Evolutionary conservation across 92 coral and sea anemone species (phyloP).

Genomic region (Parazoanthus darwini): DNA sequence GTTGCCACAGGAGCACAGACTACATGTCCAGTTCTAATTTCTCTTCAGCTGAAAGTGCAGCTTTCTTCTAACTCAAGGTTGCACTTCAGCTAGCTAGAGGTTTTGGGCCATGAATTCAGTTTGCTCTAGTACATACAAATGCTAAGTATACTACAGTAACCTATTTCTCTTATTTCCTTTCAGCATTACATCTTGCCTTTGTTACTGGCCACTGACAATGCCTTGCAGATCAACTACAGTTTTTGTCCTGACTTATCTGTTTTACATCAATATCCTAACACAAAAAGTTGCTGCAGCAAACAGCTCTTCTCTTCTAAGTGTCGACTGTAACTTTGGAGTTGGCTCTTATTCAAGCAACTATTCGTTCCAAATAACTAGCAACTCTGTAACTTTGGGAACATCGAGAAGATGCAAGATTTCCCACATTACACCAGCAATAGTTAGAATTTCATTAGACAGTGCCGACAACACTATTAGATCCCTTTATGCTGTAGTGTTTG

Average conservation of each 20-base stretch:
- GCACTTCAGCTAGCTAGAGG: no score
- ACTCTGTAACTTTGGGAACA: slow-evolving; percentile 55
- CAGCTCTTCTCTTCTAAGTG: slow-evolving; percentile 45
- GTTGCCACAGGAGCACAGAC: no score
- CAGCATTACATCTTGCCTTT: background rate
- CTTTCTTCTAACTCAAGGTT: no score
- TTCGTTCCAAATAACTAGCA: slow-evolving; percentile 46
- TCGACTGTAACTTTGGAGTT: slow-evolving; percentile 71
- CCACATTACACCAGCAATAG: slow-evolving; percentile 51
- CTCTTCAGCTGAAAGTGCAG: no score
- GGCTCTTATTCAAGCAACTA: slow-evolving; percentile 37
- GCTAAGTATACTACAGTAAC: no score
- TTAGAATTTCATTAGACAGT: slow-evolving; percentile 57
- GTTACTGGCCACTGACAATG: background rate
- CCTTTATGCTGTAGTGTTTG: slow-evolving; percentile 67
- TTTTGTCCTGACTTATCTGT: background rate
- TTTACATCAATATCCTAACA: background rate
- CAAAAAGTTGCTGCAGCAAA: slow-evolving; percentile 20
- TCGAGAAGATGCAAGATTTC: slow-evolving; percentile 62
- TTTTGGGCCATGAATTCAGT: no score
- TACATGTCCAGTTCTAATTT: no score
- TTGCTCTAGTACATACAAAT: no score
- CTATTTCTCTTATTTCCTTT: background rate
- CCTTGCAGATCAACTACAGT: background rate
- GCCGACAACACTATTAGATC: slow-evolving; percentile 39